Base-by-base conservation (phyloP, 2,113 vertebrate species). In the Phalacrocorax pelagicus region DNA sequence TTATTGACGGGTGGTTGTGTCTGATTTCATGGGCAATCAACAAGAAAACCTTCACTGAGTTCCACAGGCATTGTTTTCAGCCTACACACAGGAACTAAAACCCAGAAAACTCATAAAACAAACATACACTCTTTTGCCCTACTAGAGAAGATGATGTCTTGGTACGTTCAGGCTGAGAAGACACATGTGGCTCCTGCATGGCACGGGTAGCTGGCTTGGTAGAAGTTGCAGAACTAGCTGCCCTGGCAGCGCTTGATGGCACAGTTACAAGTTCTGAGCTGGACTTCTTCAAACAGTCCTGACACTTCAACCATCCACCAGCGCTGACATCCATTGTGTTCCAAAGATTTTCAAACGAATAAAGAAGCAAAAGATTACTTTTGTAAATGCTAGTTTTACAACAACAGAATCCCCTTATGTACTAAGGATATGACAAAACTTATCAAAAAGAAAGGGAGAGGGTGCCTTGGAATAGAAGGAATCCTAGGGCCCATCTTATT, bases 301-400 rank as follows among this genome's bases (percentile, higher is more conserved):
- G 95, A 88, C 96, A 97, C 46, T 97, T 96, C 81, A 98, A 85
- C 62, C 52, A 81, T 12, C 97, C 98, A 71, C 91, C 93, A 38
- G 94, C 14, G 3, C 92, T 96, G 42, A 98, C 77, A 2, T 98
- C 98, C 74, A 98, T 92, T 40, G 92, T 84, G 34, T 72, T 96
- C 98, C 98, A 98, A 72, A 99, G 98, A 82, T 95, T 94, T 92
- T 98, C 97, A 90, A 98, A 98, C 98, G 98, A 92, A 70, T 21
- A 38, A 44, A 52, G 69, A 93, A 87, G 81, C 17, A 81, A 58
- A 90, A 78, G 77, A 55, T 36, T 3, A 70, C 15, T 69, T 90
- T 21, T 47, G 32, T 40, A 80, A 75, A 67, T 20, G 57, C 29
- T 13, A 63, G 29, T 3, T 86, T 67, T 79, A 82, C 36, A 52